phyloP scores from a whole-genome alignment of 2,797 vertebrate genomes.

The Austrolebias charrua region DNA sequence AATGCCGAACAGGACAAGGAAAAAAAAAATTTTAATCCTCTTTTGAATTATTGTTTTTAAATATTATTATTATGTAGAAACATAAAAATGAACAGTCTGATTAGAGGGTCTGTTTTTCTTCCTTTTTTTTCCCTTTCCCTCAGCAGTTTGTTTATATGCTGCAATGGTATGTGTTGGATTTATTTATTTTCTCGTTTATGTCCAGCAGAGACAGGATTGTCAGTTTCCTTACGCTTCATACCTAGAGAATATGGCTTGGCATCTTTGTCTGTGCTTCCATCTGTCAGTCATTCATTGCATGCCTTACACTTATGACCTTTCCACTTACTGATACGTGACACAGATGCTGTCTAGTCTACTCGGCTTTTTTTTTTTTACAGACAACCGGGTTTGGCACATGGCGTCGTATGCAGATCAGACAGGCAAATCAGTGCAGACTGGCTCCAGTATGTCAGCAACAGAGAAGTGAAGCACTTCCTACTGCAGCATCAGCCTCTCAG shows the following conservation, averaged over 20 bases:
- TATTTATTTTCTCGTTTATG: constrained; percentile 19
- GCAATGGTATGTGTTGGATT: constrained; percentile 36
- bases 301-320: constrained; percentile 63
- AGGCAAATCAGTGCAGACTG: constrained; percentile 42
- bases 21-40: no score
- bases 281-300: constrained; percentile 68
- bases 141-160: constrained; percentile 34
- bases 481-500: constrained; percentile 65
- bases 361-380: constrained; percentile 18
- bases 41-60: no score
- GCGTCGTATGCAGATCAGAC: constrained; percentile 67
- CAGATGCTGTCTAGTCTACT: constrained; percentile 56
- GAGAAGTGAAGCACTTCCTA: constrained; percentile 45
- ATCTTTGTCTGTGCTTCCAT: constrained; percentile 51
- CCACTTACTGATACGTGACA: constrained; percentile 51
- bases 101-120: constrained; percentile 38
- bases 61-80: background rate
- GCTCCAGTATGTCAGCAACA: constrained; percentile 61
- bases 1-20: no score
- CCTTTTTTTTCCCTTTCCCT: constrained; percentile 21
- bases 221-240: constrained; percentile 52
- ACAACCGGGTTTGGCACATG: constrained; percentile 57
- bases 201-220: constrained; percentile 62
- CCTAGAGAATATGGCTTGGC: constrained; percentile 54
- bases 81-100: constrained; percentile 22